These are phyloP conservation scores for Channallabes apus DNA, from an alignment of 2,797 vertebrate species.

Conservation along the genomic window DNA sequence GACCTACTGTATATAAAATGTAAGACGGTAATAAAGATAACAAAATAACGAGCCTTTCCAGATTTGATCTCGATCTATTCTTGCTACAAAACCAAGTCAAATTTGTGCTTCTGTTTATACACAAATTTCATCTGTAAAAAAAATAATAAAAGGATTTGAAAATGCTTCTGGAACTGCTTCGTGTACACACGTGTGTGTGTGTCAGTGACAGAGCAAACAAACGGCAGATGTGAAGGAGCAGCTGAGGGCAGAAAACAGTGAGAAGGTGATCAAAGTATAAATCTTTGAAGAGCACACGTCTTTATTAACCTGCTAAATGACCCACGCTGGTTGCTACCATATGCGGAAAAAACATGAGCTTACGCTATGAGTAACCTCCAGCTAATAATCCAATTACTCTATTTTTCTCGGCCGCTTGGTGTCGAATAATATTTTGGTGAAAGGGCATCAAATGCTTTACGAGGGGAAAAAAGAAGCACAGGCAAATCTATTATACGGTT, in stretches of 20 bases:
- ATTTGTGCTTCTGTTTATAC: background rate
- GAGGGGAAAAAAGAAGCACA: background rate
- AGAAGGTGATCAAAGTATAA: background rate
- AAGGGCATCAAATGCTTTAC: background rate
- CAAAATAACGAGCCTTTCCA: background rate
- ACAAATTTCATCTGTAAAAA: background rate
- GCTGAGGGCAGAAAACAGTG: slow-evolving; percentile 32
- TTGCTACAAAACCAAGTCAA: background rate
- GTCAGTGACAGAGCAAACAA: slow-evolving; percentile 23
- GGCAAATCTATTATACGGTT: background rate
- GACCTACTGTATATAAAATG: background rate
- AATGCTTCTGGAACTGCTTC: slow-evolving; percentile 33
- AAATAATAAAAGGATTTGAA: no score
- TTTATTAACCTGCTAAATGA: slow-evolving; percentile 51
- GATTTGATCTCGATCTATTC: background rate
- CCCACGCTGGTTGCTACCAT: slow-evolving; percentile 36
- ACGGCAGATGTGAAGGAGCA: slow-evolving; percentile 13
- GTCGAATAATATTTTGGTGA: slow-evolving; percentile 1
- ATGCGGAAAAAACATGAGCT: slow-evolving; percentile 26
- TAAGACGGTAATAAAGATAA: background rate
- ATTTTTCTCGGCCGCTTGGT: background rate
- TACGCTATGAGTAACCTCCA: slow-evolving; percentile 18
- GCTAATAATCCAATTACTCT: slow-evolving; percentile 22
- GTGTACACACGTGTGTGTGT: slow-evolving; percentile 18
- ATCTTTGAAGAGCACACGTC: slow-evolving; percentile 22